Base-by-base conservation (phyloP, 2,797 vertebrate species). In the Mus caroli region DNA sequence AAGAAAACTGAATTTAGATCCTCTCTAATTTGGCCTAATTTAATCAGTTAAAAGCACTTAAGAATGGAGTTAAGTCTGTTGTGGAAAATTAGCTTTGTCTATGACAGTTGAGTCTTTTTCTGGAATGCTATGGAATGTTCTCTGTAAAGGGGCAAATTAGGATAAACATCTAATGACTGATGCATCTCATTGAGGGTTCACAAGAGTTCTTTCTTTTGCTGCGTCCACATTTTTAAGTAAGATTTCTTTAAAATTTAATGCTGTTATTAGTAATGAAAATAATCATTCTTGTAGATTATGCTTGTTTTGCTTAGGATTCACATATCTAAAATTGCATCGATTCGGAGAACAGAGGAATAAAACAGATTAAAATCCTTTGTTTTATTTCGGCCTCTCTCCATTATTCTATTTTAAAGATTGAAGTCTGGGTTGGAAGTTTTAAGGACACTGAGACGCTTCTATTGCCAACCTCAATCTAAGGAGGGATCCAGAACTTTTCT, bases 361-460 rank as follows among this genome's bases (percentile, higher is more conserved):
- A 90, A 4, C 24, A 83, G 15, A 50, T 60, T 78, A 75, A 93
- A 93, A 31, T 0, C 0, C 20, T 75, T 69, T 83, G 52, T 24
- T 91, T 84, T 90, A 7, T 58, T 93, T 96, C 92, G 17, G 17
- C 26, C 91, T 87, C 22, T 7, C 34, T 79, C 2, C 1, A 58
- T n/a, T 64, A 50, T 76, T 96, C 37, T 52, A 50, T 62, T 96
- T 92, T 60, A 83, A 84, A 94, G n/a, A 1, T 64, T 50, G 34
- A 12, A 78, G 9, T 56, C 3, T 50, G 1, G 2, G 2, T 76
- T 88, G 13, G 89, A 26, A 37, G 3, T 28, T 54, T 71, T 78
- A 67, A 79, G 10, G 5, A 7, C 24, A 28, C 19, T 0, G 22
- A 56, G 6, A 77, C 20, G 22, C 31, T 91, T 95, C 34, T 60